Evolutionary conservation across 2,888 invertebrate species (phyloP), one percentile per base, ranked within the genome.

Genomic region (Meandrusa payeni): DNA sequence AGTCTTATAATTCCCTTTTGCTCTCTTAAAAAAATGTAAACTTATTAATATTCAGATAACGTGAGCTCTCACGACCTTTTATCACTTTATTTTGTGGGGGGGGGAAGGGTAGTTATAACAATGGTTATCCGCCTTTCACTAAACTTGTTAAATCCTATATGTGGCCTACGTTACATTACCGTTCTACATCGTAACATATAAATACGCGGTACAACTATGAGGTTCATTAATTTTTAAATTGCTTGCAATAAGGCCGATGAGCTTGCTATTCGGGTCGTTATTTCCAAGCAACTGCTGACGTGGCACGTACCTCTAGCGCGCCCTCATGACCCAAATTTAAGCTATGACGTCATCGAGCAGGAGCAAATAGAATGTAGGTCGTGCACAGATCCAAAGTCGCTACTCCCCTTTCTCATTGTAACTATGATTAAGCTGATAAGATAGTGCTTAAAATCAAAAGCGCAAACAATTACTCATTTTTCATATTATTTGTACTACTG

Each of bases 271-370:
- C 52, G 52, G 52, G 48, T 48, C 57, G 56, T 52, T 47, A 33
- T 38, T 32, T 32, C 33, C 13, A 33, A 34, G 5, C 31, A 19
- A 9, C 20, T 12, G 29, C 11, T 26, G 29, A 36, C 46, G 61
- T 53, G 50, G 58, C 59, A 49, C 38, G 56, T 60, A 60, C 62
- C 64, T 64, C 62, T 54, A 53, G 63, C 56, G 61, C 69, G 80
- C 66, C 75, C 78, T 70, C 71, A 59, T 86, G 82, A 83, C 86
- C 85, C 73, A 82, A 74, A 85, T 86, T 73, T 77, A 66, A 61
- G 61, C 61, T 59, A 61, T 78, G 80, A 83, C 83, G 83, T 85
- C 86, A 83, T 69, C 55, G 68, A 71, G 63, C 67, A 66, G 59
- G 66, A 72, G 63, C 55, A 54, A 41, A 67, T 66, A 69, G 64